phyloP scores from a whole-genome alignment of 64 coral and sea anemone species.

The Pocillopora verrucosa region DNA sequence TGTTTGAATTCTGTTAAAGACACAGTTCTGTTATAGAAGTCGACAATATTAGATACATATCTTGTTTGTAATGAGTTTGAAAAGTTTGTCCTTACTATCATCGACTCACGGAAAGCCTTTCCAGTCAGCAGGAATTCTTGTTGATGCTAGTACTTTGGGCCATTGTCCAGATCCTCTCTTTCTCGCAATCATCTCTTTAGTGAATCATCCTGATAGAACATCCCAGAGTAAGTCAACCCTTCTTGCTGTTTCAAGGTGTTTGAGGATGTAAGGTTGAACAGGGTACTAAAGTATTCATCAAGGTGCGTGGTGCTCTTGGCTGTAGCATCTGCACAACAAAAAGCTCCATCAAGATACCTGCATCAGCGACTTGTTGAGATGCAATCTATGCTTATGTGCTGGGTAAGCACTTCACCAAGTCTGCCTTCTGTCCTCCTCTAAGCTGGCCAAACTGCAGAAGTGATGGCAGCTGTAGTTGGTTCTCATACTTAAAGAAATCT shows the following conservation, averaged over 20 bases:
- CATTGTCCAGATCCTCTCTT: too few relatives aligned
- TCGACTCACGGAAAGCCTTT: too few relatives aligned
- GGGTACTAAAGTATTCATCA: not conserved
- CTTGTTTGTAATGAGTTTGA: too few relatives aligned
- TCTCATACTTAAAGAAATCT: not conserved
- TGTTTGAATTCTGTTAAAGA: too few relatives aligned
- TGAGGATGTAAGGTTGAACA: not conserved
- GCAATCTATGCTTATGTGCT: not conserved
- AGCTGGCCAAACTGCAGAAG: not conserved
- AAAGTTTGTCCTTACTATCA: too few relatives aligned
- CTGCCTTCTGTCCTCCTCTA: slow-evolving; percentile 17
- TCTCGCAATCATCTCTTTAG: too few relatives aligned
- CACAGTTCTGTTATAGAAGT: too few relatives aligned
- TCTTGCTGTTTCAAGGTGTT: not conserved
- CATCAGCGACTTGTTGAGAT: not conserved
- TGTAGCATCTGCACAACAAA: slow-evolving; percentile 9
- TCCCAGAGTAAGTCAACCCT: not conserved
- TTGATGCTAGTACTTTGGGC: too few relatives aligned
- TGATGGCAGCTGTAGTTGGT: not conserved
- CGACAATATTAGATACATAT: too few relatives aligned
- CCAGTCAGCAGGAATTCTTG: too few relatives aligned
- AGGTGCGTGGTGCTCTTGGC: not conserved
- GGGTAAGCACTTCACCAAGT: slow-evolving; percentile 22
- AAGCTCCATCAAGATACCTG: not conserved
- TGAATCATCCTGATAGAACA: too few relatives aligned